Evolutionary conservation across 2,113 vertebrate genomes (phyloP), one percentile per base, ranked within the genome.

Genomic region (Donacobius atricapilla): DNA sequence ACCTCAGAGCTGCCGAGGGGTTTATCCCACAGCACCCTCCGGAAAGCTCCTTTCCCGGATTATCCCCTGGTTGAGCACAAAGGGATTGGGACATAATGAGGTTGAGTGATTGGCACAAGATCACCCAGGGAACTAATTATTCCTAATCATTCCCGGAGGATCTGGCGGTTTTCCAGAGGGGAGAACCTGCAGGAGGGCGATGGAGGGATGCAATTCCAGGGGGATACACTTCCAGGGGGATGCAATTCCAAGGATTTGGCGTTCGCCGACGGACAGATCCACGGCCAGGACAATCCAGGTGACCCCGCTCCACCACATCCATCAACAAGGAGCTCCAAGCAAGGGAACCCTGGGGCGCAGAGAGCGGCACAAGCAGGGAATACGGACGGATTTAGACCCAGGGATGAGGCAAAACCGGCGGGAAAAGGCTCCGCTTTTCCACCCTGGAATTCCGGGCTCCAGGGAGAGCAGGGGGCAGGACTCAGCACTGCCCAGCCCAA

Each of bases 381-480:
- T 0, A 15, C 19, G 11, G 21, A 1, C 4, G 4, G 51, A 22
- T 85, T 37, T 0, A 10, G 17, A 45, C 31, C 31, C 45, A 30
- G 39, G 69, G 39, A 80, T 2, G 15, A 65, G 77, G 48, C 39
- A 42, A 80, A 68, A 63, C 9, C 0, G 0, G 39, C 0, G 15
- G 89, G 11, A 68, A 56, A 64, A 42, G 16, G 27, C 40, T 88
- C 60, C 15, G 13, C 50, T 58, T 87, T 57, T 12, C 66, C 66
- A 71, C 28, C 56, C 56, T 37, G 47, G 65, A 75, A 89, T 64
- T 37, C 22, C 0, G 0, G 3, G 17, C 14, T 22, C 15, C 31
- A 18, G 35, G 35, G 33, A 84, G 51, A 90, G 4, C 7, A 6
- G 2, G 22, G 57, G 31, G 63, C 23, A 69, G 79, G 51, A 21